These are phyloP conservation scores for Hyppa rectilinea DNA, from an alignment of 2,888 invertebrate genomes.

Conservation along the genomic window DNA sequence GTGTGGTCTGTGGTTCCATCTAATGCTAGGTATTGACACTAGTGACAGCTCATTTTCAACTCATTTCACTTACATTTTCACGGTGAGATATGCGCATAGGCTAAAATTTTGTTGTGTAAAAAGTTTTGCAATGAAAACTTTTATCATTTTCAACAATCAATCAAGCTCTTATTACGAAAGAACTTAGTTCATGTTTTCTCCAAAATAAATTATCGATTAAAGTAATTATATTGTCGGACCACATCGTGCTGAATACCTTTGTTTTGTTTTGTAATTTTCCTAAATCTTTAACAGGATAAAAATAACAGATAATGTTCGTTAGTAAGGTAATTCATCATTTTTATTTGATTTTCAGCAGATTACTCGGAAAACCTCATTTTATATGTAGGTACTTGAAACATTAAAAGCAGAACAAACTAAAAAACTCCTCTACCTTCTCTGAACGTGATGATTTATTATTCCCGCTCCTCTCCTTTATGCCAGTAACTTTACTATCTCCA, in stretches of 20 bases:
- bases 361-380: background rate
- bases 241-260: background rate
- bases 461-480: background rate
- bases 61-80: too few relatives aligned
- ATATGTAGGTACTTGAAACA: too few relatives aligned
- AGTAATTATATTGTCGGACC: background rate
- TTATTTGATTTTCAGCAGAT: background rate
- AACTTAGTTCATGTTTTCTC: too few relatives aligned
- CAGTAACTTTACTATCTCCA: background rate
- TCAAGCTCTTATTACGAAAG: background rate
- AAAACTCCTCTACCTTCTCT: background rate
- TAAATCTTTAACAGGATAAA: background rate
- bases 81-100: too few relatives aligned
- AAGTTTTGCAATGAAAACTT: background rate
- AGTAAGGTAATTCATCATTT: background rate
- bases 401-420: too few relatives aligned
- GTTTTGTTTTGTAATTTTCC: too few relatives aligned
- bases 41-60: too few relatives aligned
- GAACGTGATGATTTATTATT: background rate
- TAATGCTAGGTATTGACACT: too few relatives aligned
- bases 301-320: background rate
- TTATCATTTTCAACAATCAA: background rate
- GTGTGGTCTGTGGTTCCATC: too few relatives aligned
- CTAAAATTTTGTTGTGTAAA: background rate
- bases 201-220: background rate